These are phyloP conservation scores for Macaca mulatta DNA, from an alignment of 2,113 vertebrate species.

Conservation along the genomic window DNA sequence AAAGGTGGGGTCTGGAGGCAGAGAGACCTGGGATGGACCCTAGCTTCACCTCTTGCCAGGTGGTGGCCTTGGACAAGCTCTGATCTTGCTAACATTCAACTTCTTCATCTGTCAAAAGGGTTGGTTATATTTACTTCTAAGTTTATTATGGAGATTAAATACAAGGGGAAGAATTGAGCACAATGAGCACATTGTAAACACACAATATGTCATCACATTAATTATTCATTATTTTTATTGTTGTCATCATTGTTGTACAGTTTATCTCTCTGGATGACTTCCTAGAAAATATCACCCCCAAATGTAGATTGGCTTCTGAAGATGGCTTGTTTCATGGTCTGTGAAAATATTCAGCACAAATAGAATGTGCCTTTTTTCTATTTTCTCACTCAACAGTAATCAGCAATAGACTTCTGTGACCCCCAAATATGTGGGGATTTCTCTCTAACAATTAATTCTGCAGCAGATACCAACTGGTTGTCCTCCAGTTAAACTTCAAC, in stretches of 20 bases:
- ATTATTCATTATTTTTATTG: neutral
- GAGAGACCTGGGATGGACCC: rapidly evolving
- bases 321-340: neutral
- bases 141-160: neutral
- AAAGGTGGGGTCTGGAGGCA: neutral
- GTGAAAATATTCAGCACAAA: neutral
- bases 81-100: too few relatives aligned
- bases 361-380: neutral
- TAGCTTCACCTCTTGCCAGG: rapidly evolving
- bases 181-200: neutral
- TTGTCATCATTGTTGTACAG: neutral
- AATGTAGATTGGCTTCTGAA: neutral
- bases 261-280: neutral
- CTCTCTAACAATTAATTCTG: neutral
- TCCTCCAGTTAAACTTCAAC: neutral
- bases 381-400: neutral
- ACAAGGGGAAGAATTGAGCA: too few relatives aligned
- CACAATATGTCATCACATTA: neutral
- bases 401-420: neutral
- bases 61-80: rapidly evolving
- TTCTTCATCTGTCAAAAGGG: neutral
- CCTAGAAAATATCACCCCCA: neutral
- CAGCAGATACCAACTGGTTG: neutral
- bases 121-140: neutral
- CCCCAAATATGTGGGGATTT: neutral